Conservation (phyloP, 2,888 invertebrate species). For the Drosophila merina region DNA sequence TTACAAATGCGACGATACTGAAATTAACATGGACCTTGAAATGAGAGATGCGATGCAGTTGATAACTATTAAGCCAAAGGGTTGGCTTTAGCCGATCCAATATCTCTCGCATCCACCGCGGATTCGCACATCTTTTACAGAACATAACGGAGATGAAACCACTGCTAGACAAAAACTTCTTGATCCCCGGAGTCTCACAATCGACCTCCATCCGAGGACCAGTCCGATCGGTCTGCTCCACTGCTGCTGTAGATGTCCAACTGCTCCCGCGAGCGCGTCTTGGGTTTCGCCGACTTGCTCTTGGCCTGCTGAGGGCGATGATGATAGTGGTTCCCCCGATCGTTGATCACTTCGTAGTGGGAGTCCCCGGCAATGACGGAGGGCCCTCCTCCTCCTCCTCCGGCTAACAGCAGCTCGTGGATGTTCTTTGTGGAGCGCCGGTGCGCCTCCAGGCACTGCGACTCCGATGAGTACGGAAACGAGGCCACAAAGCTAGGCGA, state of each 20-base stretch:
- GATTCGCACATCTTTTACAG: slow-evolving; percentile 2
- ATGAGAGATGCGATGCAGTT: not conserved
- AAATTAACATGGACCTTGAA: slow-evolving; percentile 10
- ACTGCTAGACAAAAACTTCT: slow-evolving; percentile 82
- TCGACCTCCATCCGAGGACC: slow-evolving; percentile 72
- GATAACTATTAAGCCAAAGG: not conserved
- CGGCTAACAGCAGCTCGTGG: slow-evolving; percentile 84
- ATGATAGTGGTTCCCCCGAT: slow-evolving; percentile 61
- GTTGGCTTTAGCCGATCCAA: not conserved
- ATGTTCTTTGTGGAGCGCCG: slow-evolving; percentile 83
- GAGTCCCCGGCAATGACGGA: slow-evolving; percentile 83
- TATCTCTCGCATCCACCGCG: not conserved
- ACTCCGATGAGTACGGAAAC: slow-evolving; percentile 83
- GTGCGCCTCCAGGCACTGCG: slow-evolving; percentile 84
- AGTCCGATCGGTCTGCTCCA: slow-evolving; percentile 82
- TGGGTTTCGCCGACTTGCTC: slow-evolving; percentile 58
- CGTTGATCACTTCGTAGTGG: slow-evolving; percentile 86
- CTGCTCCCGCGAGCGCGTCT: slow-evolving; percentile 67
- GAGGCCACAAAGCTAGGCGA: slow-evolving; percentile 82
- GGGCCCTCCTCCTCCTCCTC: slow-evolving; percentile 56
- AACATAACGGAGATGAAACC: slow-evolving; percentile 45
- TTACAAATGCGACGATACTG: slow-evolving; percentile 55
- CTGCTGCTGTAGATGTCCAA: slow-evolving; percentile 63
- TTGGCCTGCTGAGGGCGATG: slow-evolving; percentile 53
- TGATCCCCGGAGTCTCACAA: slow-evolving; percentile 83